phyloP scores from a whole-genome alignment of 2,113 vertebrate species.

The Dendrocopos noguchii region DNA sequence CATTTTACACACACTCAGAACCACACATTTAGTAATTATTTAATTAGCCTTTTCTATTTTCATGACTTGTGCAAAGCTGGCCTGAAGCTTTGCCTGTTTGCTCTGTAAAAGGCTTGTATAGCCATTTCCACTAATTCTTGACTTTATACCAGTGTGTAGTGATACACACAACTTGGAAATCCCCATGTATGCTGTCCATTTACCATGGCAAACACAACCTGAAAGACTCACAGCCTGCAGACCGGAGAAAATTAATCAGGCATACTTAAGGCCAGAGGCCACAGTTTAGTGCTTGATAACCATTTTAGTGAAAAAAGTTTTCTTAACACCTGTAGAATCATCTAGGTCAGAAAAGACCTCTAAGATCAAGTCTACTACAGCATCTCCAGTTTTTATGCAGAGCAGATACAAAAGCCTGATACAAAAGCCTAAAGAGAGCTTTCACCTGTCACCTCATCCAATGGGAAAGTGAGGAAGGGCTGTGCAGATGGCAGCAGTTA shows the following conservation, averaged over 20 bases:
- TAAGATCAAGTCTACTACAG: not conserved
- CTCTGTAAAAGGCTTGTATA: not conserved
- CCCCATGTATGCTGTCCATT: fast-evolving
- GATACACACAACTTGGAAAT: not conserved
- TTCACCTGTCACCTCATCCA: not conserved
- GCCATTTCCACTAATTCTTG: not conserved
- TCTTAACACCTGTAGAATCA: not conserved
- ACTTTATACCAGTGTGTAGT: not conserved
- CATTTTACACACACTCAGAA: conserved; percentile 31
- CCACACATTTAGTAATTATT: conserved; percentile 37
- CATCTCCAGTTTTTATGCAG: not conserved
- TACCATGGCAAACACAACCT: not conserved
- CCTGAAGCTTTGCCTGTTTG: not conserved
- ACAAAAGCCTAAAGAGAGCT: not conserved
- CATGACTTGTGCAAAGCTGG: not conserved
- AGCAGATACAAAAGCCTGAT: not conserved
- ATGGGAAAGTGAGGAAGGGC: not conserved
- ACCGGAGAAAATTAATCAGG: not conserved
- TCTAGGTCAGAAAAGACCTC: not conserved
- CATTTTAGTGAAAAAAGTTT: not conserved
- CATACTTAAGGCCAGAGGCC: not conserved
- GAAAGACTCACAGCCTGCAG: not conserved
- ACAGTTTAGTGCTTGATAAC: not conserved
- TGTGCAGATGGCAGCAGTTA: not conserved
- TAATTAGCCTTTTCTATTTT: conserved; percentile 36